Evolutionary conservation across 2,797 vertebrate species (phyloP).

Genomic region (Sebastolobus alascanus): DNA sequence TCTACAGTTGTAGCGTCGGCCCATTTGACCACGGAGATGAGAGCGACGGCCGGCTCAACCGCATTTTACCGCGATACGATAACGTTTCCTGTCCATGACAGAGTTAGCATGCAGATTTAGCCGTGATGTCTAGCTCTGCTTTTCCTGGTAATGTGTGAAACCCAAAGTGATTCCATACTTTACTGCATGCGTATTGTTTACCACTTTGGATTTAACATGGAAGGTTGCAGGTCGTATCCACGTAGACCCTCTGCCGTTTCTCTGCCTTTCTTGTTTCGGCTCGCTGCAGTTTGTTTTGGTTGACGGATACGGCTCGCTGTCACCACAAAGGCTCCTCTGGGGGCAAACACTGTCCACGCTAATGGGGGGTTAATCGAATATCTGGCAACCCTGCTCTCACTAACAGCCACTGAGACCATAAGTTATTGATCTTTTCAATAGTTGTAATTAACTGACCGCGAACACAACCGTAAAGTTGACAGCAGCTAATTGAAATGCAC

Average conservation of each 20-base stretch:
- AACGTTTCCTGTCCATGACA: too few species aligned
- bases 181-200: too few species aligned
- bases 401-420: slow-evolving; percentile 32
- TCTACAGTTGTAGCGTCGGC: rapidly evolving
- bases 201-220: rapidly evolving
- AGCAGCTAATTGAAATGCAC: slow-evolving; percentile 16
- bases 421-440: slow-evolving; percentile 57
- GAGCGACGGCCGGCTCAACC: rapidly evolving
- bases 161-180: too few species aligned
- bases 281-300: too few species aligned
- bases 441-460: slow-evolving; percentile 49
- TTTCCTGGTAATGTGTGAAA: too few species aligned
- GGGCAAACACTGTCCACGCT: slow-evolving; percentile 58
- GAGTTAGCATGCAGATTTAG: too few species aligned
- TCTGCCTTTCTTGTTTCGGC: too few species aligned
- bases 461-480: slow-evolving; percentile 41
- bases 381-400: slow-evolving; percentile 60
- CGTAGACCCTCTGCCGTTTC: too few species aligned
- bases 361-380: slow-evolving; percentile 74
- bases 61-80: too few species aligned
- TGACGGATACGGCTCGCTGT: slow-evolving; percentile 9
- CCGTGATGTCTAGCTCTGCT: too few species aligned
- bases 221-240: too few species aligned
- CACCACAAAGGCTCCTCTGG: slow-evolving; percentile 61
- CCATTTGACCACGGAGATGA: too few species aligned